Percentiles rank a stretch among this genome's conserved stretches.
These are phyloP conservation scores for Podilymbus podiceps DNA, from an alignment of 2,113 vertebrate species.

Conservation along the genomic window DNA sequence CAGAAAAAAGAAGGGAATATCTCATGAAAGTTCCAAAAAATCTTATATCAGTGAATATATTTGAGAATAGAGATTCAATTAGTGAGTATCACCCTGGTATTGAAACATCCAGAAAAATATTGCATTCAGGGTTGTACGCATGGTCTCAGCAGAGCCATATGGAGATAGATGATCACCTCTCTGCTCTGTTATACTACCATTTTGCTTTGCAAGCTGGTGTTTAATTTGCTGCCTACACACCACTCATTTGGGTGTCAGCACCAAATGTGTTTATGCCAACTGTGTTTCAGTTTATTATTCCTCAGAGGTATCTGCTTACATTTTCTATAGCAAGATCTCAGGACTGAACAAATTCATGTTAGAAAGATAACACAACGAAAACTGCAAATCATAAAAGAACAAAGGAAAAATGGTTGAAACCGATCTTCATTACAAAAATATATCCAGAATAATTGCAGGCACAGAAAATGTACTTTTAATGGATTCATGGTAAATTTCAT, in stretches of 20 bases:
- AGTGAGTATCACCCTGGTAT: not conserved
- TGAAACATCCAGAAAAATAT: not conserved
- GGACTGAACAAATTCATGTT: not conserved
- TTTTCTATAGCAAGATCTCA: not conserved
- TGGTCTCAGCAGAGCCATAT: constrained; percentile 42
- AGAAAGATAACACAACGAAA: not conserved
- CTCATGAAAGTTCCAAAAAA: not conserved
- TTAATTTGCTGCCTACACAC: constrained; percentile 57
- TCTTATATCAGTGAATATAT: not conserved
- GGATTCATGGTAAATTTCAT: not conserved
- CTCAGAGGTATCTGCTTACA: not conserved
- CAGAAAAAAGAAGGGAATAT: not conserved
- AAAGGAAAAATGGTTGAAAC: not conserved
- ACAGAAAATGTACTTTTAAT: not conserved
- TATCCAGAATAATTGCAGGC: not conserved
- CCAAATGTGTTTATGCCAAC: constrained; percentile 45
- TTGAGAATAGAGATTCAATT: not conserved
- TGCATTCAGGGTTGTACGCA: not conserved
- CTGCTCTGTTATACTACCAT: constrained; percentile 43
- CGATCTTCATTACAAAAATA: not conserved
- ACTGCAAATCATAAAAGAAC: not conserved
- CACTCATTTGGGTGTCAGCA: constrained; percentile 40
- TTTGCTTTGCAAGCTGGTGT: constrained; percentile 61
- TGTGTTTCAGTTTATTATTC: constrained; percentile 47
- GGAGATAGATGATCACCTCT: constrained; percentile 55